phyloP scores from a whole-genome alignment of 35 echinoderm and acorn worm genomes.

The Apostichopus japonicus region DNA sequence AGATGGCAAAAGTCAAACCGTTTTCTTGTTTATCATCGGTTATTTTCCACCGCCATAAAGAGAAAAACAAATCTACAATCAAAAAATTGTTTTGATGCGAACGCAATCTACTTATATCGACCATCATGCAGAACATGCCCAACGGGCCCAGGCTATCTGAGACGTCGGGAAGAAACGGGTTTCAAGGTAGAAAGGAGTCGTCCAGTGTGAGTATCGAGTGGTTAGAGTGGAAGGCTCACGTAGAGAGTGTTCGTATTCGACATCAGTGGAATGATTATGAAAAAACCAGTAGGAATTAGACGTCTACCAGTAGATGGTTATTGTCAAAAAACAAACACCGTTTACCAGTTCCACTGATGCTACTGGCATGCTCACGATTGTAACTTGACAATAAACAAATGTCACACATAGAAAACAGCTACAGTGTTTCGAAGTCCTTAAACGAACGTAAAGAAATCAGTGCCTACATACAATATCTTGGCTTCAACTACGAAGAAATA shows the following conservation, averaged over 20 bases:
- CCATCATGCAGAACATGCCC: conserved; percentile 66
- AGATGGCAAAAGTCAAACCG: conserved; percentile 1
- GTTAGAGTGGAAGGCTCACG: conserved; percentile 53
- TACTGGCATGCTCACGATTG: too few relatives aligned
- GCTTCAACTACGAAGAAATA: too few relatives aligned
- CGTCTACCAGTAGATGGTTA: not conserved
- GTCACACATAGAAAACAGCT: too few relatives aligned
- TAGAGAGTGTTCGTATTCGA: not conserved
- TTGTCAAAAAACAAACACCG: too few relatives aligned
- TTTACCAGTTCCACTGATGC: too few relatives aligned
- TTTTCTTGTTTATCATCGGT: conserved; percentile 57
- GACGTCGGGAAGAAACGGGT: conserved; percentile 17
- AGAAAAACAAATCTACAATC: conserved; percentile 48
- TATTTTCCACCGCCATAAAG: conserved; percentile 61
- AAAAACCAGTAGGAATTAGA: not conserved
- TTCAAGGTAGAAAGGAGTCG: conserved; percentile 53
- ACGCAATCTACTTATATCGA: conserved; percentile 62
- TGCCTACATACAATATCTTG: not conserved
- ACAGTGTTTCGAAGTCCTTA: too few relatives aligned
- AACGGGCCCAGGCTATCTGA: conserved; percentile 34
- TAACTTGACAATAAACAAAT: too few relatives aligned
- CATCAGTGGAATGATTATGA: not conserved
- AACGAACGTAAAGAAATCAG: too few relatives aligned
- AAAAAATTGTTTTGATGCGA: conserved; percentile 68
- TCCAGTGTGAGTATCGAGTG: conserved; percentile 27